Evolutionary conservation across 2,888 invertebrate species (phyloP), one percentile per base, ranked within the genome.

Genomic region (Sinohyriopsis cumingii): DNA sequence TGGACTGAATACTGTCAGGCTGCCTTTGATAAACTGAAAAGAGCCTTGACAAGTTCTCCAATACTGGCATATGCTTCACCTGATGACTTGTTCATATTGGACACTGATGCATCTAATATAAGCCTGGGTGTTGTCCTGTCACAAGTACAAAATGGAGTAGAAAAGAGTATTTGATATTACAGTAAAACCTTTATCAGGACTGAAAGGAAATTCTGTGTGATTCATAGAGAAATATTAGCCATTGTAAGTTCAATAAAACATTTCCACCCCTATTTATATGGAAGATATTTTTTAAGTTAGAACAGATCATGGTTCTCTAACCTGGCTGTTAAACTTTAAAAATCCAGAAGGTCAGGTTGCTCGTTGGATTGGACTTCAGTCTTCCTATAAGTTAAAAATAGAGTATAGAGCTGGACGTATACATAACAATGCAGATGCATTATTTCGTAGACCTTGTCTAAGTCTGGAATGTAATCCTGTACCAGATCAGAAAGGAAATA

Each of bases 301-400:
- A 33, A 33, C 28, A 33, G 28, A 33, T 33, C 28, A 33, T 33
- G 28, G 68, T 53, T 59, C 77, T 15, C 65, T 75, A 55, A 33
- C 28, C 7, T 73, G 73, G 73, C 59, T 79, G 28, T 33, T 62
- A 19, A 55, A 54, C 15, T 70, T 72, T 59, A 67, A 73, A 60
- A 65, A 72, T 28, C 77, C 76, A 54, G 71, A 69, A 24, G 69
- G 75, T 20, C 68, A 71, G 68, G 54, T 73, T 6, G 71, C 77
- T 7, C 64, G 72, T n/a, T 77, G 78, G 75, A 62, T 71, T 53
- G 68, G 68, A 59, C 18, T 62, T 15, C 63, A 75, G 28, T 45
- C 63, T 18, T 64, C 61, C 19, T 75, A 75, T 69, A 5, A 33
- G 5, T 33, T 6, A 5, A 33, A 33, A 33, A 33, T 33, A 33